Conservation (phyloP, 2,888 invertebrate species). For the Melipona beecheii region DNA sequence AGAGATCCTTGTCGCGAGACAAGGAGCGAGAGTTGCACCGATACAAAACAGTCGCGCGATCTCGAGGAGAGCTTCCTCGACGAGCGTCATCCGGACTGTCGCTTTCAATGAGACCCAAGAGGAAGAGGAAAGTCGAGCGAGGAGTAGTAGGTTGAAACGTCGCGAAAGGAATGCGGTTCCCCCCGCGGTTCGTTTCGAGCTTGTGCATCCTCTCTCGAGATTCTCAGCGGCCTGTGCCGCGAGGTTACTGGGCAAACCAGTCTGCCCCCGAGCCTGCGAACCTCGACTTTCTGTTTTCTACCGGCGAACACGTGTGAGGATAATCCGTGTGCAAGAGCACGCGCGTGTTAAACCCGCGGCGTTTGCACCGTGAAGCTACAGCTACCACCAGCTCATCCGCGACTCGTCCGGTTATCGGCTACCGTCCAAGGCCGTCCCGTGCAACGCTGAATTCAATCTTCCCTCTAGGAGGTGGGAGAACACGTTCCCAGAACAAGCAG, state of each 20-base stretch:
- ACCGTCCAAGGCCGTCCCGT: constrained; percentile 50
- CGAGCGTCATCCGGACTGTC: constrained; percentile 21
- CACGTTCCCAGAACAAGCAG: constrained; percentile 5
- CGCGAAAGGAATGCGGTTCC: constrained; percentile 72
- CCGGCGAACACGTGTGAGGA: constrained; percentile 49
- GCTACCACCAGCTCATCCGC: constrained; percentile 31
- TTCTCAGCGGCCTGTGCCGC: constrained; percentile 63
- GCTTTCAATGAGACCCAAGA: constrained; percentile 40
- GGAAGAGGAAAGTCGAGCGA: constrained; percentile 41
- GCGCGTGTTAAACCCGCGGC: constrained; percentile 13
- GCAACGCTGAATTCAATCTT: constrained; percentile 35
- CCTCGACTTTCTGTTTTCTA: constrained; percentile 60
- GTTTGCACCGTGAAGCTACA: constrained; percentile 8
- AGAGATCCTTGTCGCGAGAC: not conserved
- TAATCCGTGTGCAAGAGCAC: constrained; percentile 49
- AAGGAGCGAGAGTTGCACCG: not conserved
- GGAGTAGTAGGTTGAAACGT: constrained; percentile 45
- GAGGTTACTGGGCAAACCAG: constrained; percentile 81
- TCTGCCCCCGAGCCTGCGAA: constrained; percentile 62
- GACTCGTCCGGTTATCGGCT: constrained; percentile 45
- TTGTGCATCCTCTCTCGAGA: constrained; percentile 61
- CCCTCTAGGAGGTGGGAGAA: not conserved
- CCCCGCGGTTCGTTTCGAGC: constrained; percentile 61
- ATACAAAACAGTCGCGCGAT: not conserved
- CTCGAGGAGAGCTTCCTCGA: constrained; percentile 14